Evolutionary conservation across 2,888 invertebrate genomes (phyloP).

Genomic region (Embidobia sp.): DNA sequence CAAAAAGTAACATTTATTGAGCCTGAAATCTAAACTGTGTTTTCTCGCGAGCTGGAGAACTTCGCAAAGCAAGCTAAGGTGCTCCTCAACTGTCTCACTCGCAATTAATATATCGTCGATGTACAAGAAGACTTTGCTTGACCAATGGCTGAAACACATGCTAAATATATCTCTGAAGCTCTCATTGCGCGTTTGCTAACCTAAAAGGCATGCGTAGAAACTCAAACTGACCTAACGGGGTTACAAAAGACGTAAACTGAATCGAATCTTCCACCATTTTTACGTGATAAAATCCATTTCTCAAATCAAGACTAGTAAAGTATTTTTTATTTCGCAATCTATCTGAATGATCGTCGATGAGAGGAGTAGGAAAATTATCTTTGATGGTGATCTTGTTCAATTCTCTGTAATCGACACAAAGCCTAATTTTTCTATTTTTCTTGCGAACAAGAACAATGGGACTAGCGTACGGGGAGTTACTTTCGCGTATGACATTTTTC

Average conservation of each 20-base stretch:
- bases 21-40: not conserved
- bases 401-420: constrained; percentile 6
- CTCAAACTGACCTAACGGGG: constrained; percentile 13
- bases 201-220: constrained; percentile 20
- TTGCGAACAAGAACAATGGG: constrained; percentile 13
- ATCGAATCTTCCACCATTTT: not conserved
- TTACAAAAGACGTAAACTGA: constrained; percentile 16
- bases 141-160: not conserved
- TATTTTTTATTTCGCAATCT: constrained; percentile 3
- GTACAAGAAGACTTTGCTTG: constrained; percentile 3
- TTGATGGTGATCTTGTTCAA: constrained; percentile 6
- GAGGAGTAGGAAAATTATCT: constrained; percentile 15
- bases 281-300: constrained; percentile 8
- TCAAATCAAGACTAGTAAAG: constrained; percentile 10
- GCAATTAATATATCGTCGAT: constrained; percentile 13
- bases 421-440: constrained; percentile 5
- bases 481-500: not conserved
- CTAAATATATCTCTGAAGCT: not conserved
- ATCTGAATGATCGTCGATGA: constrained; percentile 23
- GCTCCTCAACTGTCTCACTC: not conserved
- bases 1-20: not conserved
- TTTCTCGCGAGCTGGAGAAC: not conserved
- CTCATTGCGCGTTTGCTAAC: not conserved
- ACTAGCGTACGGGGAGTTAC: constrained; percentile 6
- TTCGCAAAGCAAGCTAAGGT: not conserved